Evolutionary conservation across 2,888 invertebrate species (phyloP).

Genomic region (Priocnemis perturbator): DNA sequence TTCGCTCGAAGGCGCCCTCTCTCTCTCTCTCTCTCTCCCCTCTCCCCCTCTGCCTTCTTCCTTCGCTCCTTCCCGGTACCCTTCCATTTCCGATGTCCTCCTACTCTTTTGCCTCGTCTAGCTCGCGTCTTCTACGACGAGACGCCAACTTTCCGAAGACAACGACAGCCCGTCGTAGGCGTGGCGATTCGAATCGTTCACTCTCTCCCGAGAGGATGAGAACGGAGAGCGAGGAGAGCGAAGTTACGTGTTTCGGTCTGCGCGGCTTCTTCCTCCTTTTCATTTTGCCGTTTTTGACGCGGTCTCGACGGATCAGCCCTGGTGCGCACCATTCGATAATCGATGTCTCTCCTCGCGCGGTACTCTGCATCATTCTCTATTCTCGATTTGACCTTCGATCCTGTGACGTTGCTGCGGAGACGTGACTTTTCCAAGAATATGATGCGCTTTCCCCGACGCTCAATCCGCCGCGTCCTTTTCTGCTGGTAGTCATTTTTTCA

Average conservation of each 20-base stretch:
- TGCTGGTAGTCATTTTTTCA: too few species aligned
- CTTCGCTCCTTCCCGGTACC: not conserved
- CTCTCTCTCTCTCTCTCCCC: not conserved
- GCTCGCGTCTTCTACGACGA: slow-evolving; percentile 4
- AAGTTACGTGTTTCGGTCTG: slow-evolving; percentile 13
- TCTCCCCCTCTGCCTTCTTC: too few species aligned
- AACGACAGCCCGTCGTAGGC: slow-evolving; percentile 34
- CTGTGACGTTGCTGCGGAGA: too few species aligned
- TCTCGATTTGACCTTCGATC: slow-evolving; percentile 3
- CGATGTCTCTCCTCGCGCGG: not conserved
- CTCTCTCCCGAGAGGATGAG: slow-evolving; percentile 10
- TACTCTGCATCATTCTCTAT: not conserved
- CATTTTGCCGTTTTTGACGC: not conserved
- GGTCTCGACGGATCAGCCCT: slow-evolving; percentile 6
- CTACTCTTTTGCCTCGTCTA: not conserved
- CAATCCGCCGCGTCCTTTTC: too few species aligned
- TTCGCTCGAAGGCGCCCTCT: not conserved
- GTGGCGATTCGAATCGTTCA: slow-evolving; percentile 39
- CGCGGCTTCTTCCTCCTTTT: slow-evolving; percentile 4
- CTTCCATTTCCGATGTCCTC: not conserved
- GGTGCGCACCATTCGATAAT: not conserved
- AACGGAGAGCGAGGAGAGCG: slow-evolving; percentile 5
- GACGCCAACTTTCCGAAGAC: slow-evolving; percentile 16
- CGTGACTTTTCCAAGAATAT: too few species aligned
- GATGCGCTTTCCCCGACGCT: too few species aligned